Percentiles rank a stretch among this genome's conserved stretches.
phyloP scores from a whole-genome alignment of 2,888 invertebrate genomes.

The Dicyrtoma fusca region DNA sequence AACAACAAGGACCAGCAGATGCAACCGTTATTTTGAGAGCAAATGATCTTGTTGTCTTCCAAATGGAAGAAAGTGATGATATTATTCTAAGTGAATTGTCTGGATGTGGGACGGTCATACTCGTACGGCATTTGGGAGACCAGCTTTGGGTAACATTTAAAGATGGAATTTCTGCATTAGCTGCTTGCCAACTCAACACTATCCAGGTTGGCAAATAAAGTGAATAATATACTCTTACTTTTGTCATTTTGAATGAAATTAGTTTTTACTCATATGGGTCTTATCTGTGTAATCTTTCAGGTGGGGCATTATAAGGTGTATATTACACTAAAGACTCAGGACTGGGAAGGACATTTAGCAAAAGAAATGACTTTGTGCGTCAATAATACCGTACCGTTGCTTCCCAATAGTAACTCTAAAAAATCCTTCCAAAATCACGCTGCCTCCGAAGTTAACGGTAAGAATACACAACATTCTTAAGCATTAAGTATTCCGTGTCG shows the following conservation, averaged over 20 bases:
- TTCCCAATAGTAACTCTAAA: slow-evolving; percentile 32
- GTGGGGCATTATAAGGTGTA: slow-evolving; percentile 63
- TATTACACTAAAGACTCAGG: slow-evolving; percentile 77
- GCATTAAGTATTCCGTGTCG: not conserved
- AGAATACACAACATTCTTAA: no score
- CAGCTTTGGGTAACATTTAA: slow-evolving; percentile 91
- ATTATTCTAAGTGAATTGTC: slow-evolving; percentile 72
- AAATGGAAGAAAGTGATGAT: slow-evolving; percentile 50
- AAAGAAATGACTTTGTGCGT: slow-evolving; percentile 82
- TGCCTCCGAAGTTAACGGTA: not conserved
- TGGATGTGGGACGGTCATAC: slow-evolving; percentile 84
- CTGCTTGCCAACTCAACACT: slow-evolving; percentile 65
- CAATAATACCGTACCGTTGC: slow-evolving; percentile 79
- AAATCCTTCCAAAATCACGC: not conserved
- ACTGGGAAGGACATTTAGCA: slow-evolving; percentile 82
- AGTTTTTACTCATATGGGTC: no score
- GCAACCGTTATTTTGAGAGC: slow-evolving; percentile 75
- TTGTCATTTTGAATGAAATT: no score
- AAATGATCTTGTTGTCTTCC: slow-evolving; percentile 51
- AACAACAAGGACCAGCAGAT: slow-evolving; percentile 91
- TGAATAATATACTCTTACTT: slow-evolving; percentile 2
- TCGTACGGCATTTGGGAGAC: slow-evolving; percentile 86
- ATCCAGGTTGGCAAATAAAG: slow-evolving; percentile 63
- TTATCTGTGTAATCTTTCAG: no score
- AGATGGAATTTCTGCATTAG: slow-evolving; percentile 84